A percentile compares a stretch with the other conserved stretches of the same genome.
These are phyloP conservation scores for Hipparchia sbordonii DNA, from an alignment of 2,888 invertebrate genomes.

Conservation along the genomic window DNA sequence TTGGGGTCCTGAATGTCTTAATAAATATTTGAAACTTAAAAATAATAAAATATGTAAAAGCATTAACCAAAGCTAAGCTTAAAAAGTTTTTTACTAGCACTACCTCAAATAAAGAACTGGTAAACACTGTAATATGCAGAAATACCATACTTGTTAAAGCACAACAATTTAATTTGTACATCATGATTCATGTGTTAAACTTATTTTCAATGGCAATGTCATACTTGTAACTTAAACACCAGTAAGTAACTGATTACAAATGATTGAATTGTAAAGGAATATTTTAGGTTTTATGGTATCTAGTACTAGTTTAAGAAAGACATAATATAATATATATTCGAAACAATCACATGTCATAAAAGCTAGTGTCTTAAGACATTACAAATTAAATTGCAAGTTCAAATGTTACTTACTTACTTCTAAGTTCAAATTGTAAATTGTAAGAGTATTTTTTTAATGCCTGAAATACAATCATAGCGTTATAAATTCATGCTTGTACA, in stretches of 20 bases:
- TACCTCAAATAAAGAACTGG: background rate
- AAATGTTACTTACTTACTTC: background rate
- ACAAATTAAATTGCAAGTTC: constrained; percentile 8
- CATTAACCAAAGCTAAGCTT: background rate
- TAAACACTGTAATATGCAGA: background rate
- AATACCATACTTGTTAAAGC: constrained; percentile 2
- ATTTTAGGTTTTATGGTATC: background rate
- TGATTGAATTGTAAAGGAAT: background rate
- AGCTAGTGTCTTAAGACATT: background rate
- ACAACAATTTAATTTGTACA: background rate
- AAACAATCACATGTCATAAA: background rate
- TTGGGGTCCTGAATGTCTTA: background rate
- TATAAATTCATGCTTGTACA: constrained; percentile 35
- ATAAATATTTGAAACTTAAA: background rate
- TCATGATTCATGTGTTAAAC: background rate
- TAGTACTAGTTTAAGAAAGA: background rate
- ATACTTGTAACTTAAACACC: background rate
- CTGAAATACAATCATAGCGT: constrained; percentile 21
- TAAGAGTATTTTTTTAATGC: constrained; percentile 34
- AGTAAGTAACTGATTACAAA: background rate
- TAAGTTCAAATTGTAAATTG: constrained; percentile 10
- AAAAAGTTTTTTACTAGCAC: background rate
- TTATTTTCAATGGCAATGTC: background rate
- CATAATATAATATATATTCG: background rate
- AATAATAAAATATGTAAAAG: background rate